These are phyloP conservation scores for Phytoseiulus persimilis DNA, from an alignment of 2,888 invertebrate species.

Conservation along the genomic window DNA sequence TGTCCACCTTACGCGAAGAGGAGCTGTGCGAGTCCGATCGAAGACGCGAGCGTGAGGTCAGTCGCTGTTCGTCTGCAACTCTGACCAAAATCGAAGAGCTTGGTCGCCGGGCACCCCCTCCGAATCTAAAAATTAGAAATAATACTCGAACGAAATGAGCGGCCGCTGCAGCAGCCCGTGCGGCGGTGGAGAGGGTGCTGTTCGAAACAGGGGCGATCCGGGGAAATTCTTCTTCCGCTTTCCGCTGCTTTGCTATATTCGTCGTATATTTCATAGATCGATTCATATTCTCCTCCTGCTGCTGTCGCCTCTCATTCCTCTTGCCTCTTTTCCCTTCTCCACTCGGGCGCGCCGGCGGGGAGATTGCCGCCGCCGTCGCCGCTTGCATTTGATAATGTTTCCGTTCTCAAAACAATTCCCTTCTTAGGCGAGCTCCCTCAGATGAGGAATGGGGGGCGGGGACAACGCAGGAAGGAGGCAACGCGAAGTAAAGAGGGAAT, in stretches of 20 bases:
- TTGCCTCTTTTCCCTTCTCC: background rate
- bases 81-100: background rate
- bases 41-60: no score
- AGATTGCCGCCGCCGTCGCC: background rate
- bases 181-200: conserved; percentile 26
- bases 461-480: background rate
- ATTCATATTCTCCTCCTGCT: conserved; percentile 35
- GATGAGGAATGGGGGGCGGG: background rate
- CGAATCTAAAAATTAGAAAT: conserved; percentile 31
- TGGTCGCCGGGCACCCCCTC: background rate
- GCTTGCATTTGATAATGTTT: conserved; percentile 39
- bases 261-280: conserved; percentile 38
- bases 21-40: no score
- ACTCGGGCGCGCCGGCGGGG: background rate
- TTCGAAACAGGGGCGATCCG: background rate
- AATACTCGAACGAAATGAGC: conserved; percentile 32
- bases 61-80: no score
- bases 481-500: background rate
- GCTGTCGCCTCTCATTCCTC: background rate
- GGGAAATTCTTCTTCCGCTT: background rate
- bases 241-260: conserved; percentile 38
- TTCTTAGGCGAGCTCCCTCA: background rate
- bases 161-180: background rate
- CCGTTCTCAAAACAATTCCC: conserved; percentile 5
- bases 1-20: no score